These are phyloP conservation scores for Zaprionus africanus DNA, from an alignment of 1,140 invertebrate species.

Conservation along the genomic window DNA sequence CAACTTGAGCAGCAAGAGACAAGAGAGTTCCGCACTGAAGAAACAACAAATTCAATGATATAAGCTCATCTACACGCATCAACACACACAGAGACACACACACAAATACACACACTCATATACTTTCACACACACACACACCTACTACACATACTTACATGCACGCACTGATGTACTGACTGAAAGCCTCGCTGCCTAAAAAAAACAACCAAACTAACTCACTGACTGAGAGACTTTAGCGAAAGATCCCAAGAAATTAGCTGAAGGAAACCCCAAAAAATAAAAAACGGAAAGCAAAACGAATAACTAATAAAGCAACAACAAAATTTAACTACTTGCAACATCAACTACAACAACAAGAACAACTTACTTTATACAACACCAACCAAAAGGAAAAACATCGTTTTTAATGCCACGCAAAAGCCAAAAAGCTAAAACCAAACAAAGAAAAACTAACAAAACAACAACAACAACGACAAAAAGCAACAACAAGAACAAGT, in stretches of 20 bases:
- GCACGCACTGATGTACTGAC: constrained; percentile 78
- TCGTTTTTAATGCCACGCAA: constrained; percentile 42
- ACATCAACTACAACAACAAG: constrained; percentile 48
- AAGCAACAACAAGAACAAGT: constrained; percentile 32
- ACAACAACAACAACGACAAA: constrained; percentile 54
- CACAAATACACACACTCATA: not conserved
- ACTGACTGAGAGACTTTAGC: constrained; percentile 70
- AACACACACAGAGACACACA: constrained; percentile 26
- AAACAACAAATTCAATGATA: not conserved
- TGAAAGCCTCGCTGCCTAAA: constrained; percentile 79
- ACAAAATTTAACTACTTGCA: constrained; percentile 41
- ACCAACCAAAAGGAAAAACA: constrained; percentile 7
- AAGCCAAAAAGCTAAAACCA: constrained; percentile 30
- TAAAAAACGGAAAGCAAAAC: constrained; percentile 31
- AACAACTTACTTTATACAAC: constrained; percentile 73
- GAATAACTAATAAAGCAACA: constrained; percentile 34
- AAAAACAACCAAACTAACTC: constrained; percentile 74
- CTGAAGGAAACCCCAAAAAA: constrained; percentile 5
- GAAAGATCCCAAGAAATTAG: constrained; percentile 36
- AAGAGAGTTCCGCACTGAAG: not conserved
- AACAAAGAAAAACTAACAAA: constrained; percentile 26
- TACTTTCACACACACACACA: constrained; percentile 2
- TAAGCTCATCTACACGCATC: not conserved
- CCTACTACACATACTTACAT: constrained; percentile 16
- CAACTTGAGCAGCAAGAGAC: not conserved